Evolutionary conservation across 1,140 invertebrate genomes (phyloP), one percentile per base, ranked within the genome.

Genomic region (Atta colombica): DNA sequence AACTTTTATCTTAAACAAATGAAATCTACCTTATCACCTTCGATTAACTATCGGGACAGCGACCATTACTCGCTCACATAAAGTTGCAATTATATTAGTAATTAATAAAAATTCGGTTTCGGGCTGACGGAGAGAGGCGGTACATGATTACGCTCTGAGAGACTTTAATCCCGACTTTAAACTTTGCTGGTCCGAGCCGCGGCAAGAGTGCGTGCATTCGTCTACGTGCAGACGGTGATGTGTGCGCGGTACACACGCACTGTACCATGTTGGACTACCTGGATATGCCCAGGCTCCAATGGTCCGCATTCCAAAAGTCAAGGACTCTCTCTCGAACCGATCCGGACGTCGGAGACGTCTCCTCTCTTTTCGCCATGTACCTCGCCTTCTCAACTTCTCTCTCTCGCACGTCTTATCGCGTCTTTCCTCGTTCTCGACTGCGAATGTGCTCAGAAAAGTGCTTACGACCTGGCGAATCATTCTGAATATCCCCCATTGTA

Each of bases 231-330:
- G 3, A 45, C 72, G 28, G 18, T 28, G 66, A 14, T 66, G 87
- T 55, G 55, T 31, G 55, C 68, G 18, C 53, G 66, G 31, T 69
- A 53, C 55, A 72, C 61, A 68, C 16, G 61, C 53, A 55, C 39
- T 78, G 84, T 72, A 72, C 49, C 49, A 85, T 68, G 63, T 12
- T 45, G 89, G 77, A 75, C 81, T 91, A 91, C 88, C 90, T 91
- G 88, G 87, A 91, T 82, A 74, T 89, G 86, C 68, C 86, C 74
- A 75, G 75, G 87, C 65, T 85, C 69, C 89, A 89, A 87, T 91
- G 89, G 90, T 91, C 88, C 91, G 90, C 90, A 92, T 92, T 92
- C 91, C 92, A 91, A 92, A 88, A 92, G 90, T 90, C 92, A 92
- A 92, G 92, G 92, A 92, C 91, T 92, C 88, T 92, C 88, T 71